A percentile compares a stretch with the other conserved stretches of the same genome.
These are phyloP conservation scores for Danaus chrysippus DNA, from an alignment of 2,888 invertebrate species.

Conservation along the genomic window DNA sequence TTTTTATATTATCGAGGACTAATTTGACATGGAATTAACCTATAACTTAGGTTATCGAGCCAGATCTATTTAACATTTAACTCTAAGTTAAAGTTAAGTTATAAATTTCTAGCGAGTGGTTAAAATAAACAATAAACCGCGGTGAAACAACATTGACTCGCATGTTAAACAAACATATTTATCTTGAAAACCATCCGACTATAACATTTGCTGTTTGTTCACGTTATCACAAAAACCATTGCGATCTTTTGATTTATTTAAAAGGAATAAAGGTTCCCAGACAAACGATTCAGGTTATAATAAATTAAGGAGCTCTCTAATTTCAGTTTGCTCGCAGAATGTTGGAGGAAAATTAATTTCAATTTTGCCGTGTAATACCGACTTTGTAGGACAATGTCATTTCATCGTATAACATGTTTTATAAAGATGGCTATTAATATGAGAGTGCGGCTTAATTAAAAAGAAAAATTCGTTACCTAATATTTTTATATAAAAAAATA, in stretches of 20 bases:
- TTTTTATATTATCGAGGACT: too few relatives aligned
- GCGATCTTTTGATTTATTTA: conserved; percentile 8
- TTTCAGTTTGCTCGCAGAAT: conserved; percentile 6
- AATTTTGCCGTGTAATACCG: conserved; percentile 11
- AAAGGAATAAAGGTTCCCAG: conserved; percentile 1
- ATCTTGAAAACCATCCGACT: conserved; percentile 1
- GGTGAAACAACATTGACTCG: background rate
- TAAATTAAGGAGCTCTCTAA: conserved; percentile 5
- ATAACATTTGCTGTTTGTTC: conserved; percentile 10
- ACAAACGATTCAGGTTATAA: conserved; percentile 4
- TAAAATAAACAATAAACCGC: background rate
- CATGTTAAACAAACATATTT: conserved; percentile 3
- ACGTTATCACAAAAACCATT: conserved; percentile 4
- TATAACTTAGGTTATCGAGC: too few relatives aligned
- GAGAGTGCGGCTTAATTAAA: background rate
- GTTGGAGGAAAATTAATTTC: conserved; percentile 15
- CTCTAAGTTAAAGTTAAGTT: background rate
- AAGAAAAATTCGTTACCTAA: background rate
- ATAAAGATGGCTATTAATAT: conserved; percentile 3
- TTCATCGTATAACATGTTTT: conserved; percentile 2
- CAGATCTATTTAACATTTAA: too few relatives aligned
- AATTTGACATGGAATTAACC: too few relatives aligned
- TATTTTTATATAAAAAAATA: background rate
- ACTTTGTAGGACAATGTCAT: conserved; percentile 4
- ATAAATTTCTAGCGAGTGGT: background rate